These are phyloP conservation scores for Astreopora myriophthalma DNA, from an alignment of 64 coral and sea anemone genomes.

Conservation along the genomic window DNA sequence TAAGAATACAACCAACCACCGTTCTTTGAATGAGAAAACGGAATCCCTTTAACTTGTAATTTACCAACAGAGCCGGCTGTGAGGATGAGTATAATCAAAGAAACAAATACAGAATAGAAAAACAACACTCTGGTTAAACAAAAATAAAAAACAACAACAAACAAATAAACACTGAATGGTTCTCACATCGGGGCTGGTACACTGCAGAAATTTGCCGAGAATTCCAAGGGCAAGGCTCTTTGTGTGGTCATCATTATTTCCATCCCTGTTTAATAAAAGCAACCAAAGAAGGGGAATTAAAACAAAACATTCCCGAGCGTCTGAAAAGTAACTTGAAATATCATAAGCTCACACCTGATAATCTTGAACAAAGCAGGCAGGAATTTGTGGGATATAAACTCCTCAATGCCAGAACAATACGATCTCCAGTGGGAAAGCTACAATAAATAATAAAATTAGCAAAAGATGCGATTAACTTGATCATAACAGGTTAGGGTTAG, in stretches of 20 bases:
- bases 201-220: constrained; percentile 89
- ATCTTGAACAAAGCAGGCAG: constrained; percentile 88
- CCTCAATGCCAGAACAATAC: constrained; percentile 69
- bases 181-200: constrained; percentile 72
- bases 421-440: constrained; percentile 86
- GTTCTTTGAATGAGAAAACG: too few relatives aligned
- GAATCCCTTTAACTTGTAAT: too few relatives aligned
- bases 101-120: too few relatives aligned
- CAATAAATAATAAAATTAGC: neutral
- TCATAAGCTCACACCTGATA: constrained; percentile 61
- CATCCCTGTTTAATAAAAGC: constrained; percentile 54
- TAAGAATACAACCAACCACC: too few relatives aligned
- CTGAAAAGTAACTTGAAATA: neutral
- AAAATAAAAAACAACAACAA: neutral
- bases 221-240: constrained; percentile 87
- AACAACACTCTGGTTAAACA: too few relatives aligned
- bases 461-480: too few relatives aligned
- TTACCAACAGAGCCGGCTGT: too few relatives aligned
- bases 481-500: too few relatives aligned
- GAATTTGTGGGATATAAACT: constrained; percentile 76
- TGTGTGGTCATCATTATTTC: constrained; percentile 53
- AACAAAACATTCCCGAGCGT: neutral
- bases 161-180: neutral
- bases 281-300: neutral
- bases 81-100: too few relatives aligned